Percentiles rank a stretch among this genome's conserved stretches.
Evolutionary conservation across 2,113 vertebrate genomes (phyloP).

Genomic region (Phrynosoma blainvillii): DNA sequence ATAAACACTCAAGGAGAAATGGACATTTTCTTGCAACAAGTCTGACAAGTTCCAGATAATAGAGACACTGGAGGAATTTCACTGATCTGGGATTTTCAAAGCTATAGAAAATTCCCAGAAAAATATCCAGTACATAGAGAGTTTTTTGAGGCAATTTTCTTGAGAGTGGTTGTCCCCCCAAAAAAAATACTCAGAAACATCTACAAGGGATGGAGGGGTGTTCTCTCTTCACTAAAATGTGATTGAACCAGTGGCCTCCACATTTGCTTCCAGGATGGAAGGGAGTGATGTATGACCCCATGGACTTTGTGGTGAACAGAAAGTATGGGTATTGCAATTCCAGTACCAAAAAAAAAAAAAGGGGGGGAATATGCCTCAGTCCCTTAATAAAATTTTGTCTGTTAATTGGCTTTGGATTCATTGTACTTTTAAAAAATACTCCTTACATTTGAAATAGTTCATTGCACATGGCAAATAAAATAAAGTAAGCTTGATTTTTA

Average conservation of each 20-base stretch:
- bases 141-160: no score
- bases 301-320: background rate
- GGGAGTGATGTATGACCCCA: background rate
- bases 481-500: background rate
- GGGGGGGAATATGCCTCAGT: background rate
- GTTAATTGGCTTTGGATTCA: background rate
- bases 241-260: background rate
- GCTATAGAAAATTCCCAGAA: background rate
- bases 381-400: background rate
- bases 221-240: background rate
- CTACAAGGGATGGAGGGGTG: background rate
- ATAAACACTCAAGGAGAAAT: no score
- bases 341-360: background rate
- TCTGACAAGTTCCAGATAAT: no score
- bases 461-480: background rate
- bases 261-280: background rate
- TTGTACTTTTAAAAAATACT: background rate
- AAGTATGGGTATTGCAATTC: background rate
- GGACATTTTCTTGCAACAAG: no score
- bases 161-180: background rate
- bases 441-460: background rate
- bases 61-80: background rate
- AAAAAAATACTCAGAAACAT: background rate
- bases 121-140: no score
- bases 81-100: background rate